A percentile compares a stretch with the other conserved stretches of the same genome.
Conservation (phyloP, 2,797 vertebrate genomes). For the Craterocephalus amniculus region DNA sequence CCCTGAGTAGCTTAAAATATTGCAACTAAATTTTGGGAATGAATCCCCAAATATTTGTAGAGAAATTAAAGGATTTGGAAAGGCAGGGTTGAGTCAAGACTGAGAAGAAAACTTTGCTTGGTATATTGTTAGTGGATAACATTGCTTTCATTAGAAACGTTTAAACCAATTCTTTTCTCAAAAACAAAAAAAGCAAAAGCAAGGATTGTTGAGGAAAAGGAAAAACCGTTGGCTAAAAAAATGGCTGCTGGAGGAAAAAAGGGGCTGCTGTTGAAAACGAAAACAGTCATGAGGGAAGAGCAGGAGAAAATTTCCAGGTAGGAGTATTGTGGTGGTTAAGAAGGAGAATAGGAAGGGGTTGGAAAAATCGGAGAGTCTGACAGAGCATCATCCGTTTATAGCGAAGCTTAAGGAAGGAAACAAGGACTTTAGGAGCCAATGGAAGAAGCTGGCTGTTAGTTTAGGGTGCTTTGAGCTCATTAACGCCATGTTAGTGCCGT, state of each 20-base stretch:
- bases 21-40: neutral
- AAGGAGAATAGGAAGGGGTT: constrained; percentile 37
- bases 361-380: constrained; percentile 39
- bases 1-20: constrained; percentile 21
- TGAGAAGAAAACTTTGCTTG: constrained; percentile 21
- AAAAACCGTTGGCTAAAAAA: constrained; percentile 46
- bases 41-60: constrained; percentile 12
- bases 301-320: constrained; percentile 38
- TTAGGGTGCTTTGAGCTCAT: constrained; percentile 43
- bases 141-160: constrained; percentile 24
- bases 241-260: constrained; percentile 40
- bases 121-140: constrained; percentile 36
- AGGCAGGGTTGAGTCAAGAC: constrained; percentile 31
- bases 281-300: constrained; percentile 45
- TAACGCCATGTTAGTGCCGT: constrained; percentile 52
- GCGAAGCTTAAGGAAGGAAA: constrained; percentile 23
- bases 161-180: constrained; percentile 20
- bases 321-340: constrained; percentile 39
- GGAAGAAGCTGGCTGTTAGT: constrained; percentile 52
- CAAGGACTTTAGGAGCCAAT: constrained; percentile 28
- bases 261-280: constrained; percentile 32
- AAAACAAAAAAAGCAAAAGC: too few relatives aligned
- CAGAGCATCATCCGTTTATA: constrained; percentile 40
- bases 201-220: constrained; percentile 29
- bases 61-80: constrained; percentile 24